These are phyloP conservation scores for Paedocypris micromegethes DNA, from an alignment of 2,797 vertebrate genomes.

Conservation along the genomic window DNA sequence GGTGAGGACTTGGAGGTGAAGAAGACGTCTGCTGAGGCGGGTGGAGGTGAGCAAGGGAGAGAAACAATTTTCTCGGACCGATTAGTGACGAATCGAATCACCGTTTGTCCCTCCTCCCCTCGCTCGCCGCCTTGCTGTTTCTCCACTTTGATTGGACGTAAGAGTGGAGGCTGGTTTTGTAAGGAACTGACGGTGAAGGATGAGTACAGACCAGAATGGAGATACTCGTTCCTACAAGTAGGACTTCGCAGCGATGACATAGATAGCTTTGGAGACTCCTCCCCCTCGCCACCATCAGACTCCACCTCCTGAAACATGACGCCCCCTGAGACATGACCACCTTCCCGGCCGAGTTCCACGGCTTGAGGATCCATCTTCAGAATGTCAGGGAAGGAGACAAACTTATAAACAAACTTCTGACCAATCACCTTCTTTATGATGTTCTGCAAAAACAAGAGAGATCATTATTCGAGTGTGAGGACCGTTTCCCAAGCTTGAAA, in stretches of 20 bases:
- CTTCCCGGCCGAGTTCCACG: constrained; percentile 82
- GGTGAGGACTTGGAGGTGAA: constrained; percentile 54
- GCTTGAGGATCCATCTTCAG: constrained; percentile 80
- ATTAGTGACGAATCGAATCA: constrained; percentile 85
- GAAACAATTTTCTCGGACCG: constrained; percentile 75
- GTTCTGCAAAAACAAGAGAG: constrained; percentile 69
- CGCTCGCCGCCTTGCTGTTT: constrained; percentile 58
- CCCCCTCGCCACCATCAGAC: constrained; percentile 67
- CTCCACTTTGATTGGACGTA: constrained; percentile 78
- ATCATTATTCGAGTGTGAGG: background rate
- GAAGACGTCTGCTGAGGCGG: constrained; percentile 63
- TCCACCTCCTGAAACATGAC: constrained; percentile 74
- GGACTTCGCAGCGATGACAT: constrained; percentile 72
- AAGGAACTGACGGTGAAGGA: constrained; percentile 85
- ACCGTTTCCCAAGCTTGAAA: no score
- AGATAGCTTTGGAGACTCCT: constrained; percentile 70
- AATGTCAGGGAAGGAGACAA: constrained; percentile 84
- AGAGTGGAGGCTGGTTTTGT: constrained; percentile 74
- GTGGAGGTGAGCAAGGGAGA: constrained; percentile 73
- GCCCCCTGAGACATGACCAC: constrained; percentile 51
- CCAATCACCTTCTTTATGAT: constrained; percentile 89
- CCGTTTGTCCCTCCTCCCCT: constrained; percentile 81
- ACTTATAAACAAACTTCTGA: constrained; percentile 88
- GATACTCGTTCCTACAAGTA: constrained; percentile 77
- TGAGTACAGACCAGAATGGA: constrained; percentile 85